Conservation (phyloP, 1,140 invertebrate species). For the Batillaria attramentaria region DNA sequence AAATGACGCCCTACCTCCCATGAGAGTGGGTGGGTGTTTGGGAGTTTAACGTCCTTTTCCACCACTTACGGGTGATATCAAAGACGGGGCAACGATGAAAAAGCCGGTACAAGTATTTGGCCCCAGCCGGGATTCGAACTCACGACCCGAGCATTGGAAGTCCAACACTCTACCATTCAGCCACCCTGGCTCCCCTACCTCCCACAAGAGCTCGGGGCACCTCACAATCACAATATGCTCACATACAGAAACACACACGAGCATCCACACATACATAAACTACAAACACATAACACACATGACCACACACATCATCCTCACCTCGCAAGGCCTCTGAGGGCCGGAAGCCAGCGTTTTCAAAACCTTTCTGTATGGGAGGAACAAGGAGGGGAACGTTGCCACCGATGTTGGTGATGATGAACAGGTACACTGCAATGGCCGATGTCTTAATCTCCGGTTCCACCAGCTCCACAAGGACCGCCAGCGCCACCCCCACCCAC, state of each 20-base stretch:
- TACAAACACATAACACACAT: neutral
- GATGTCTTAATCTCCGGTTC: conserved; percentile 60
- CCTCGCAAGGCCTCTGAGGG: conserved; percentile 59
- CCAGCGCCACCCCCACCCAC: conserved; percentile 69
- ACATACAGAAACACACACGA: neutral
- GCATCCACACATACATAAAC: too few relatives aligned
- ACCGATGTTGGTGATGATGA: conserved; percentile 70
- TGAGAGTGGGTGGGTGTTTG: too few relatives aligned
- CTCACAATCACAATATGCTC: neutral
- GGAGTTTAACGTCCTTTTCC: too few relatives aligned
- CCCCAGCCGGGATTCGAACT: neutral
- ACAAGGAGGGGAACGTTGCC: conserved; percentile 67
- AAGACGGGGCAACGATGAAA: too few relatives aligned
- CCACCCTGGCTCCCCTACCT: too few relatives aligned
- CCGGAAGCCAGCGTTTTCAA: conserved; percentile 47
- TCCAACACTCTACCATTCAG: too few relatives aligned
- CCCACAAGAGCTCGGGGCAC: neutral
- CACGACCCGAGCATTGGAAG: neutral
- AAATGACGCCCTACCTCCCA: too few relatives aligned
- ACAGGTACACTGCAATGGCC: conserved; percentile 68
- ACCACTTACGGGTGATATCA: too few relatives aligned
- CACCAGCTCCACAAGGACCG: conserved; percentile 67
- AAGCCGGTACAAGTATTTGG: too few relatives aligned
- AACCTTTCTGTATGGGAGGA: conserved; percentile 56
- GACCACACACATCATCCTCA: conserved; percentile 28